phyloP scores from a whole-genome alignment of 2,888 invertebrate genomes.

The Congeria kusceri region DNA sequence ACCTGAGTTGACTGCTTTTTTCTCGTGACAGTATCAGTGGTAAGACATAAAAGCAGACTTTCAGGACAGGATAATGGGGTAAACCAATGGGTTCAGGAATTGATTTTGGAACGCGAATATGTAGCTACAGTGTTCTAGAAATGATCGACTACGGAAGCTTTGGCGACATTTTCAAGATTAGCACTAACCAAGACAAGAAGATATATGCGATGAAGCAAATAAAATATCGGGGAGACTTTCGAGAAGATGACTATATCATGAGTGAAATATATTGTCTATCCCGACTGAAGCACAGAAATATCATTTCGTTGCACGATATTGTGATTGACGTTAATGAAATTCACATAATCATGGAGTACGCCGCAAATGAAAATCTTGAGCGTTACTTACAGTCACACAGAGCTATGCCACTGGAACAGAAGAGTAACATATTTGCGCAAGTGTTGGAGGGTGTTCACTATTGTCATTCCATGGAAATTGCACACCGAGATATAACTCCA shows the following conservation, averaged over 20 bases:
- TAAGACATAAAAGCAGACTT: too few species aligned
- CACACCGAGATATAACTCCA: conserved; percentile 67
- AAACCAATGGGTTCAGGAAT: too few species aligned
- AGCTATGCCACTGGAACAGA: conserved; percentile 18
- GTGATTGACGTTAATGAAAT: conserved; percentile 45
- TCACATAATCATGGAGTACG: conserved; percentile 68
- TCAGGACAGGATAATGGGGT: too few species aligned
- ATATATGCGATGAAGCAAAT: conserved; percentile 67
- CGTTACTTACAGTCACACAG: conserved; percentile 34
- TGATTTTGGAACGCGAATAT: too few species aligned
- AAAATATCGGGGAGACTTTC: conserved; percentile 51
- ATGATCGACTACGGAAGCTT: conserved; percentile 69
- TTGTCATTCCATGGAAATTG: conserved; percentile 62
- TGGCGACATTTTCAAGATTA: conserved; percentile 66
- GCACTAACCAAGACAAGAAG: conserved; percentile 24
- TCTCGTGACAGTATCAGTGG: too few species aligned
- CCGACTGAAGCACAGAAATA: conserved; percentile 60
- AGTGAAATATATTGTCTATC: conserved; percentile 64
- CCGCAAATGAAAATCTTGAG: conserved; percentile 66
- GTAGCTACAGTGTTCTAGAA: conserved; percentile 39
- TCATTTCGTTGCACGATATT: conserved; percentile 60
- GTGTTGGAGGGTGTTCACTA: conserved; percentile 60
- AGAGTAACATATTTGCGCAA: conserved; percentile 52
- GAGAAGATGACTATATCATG: conserved; percentile 61
- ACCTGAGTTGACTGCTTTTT: too few species aligned